phyloP scores from a whole-genome alignment of 2,888 invertebrate genomes.

The Cryptophagus acutangulus region DNA sequence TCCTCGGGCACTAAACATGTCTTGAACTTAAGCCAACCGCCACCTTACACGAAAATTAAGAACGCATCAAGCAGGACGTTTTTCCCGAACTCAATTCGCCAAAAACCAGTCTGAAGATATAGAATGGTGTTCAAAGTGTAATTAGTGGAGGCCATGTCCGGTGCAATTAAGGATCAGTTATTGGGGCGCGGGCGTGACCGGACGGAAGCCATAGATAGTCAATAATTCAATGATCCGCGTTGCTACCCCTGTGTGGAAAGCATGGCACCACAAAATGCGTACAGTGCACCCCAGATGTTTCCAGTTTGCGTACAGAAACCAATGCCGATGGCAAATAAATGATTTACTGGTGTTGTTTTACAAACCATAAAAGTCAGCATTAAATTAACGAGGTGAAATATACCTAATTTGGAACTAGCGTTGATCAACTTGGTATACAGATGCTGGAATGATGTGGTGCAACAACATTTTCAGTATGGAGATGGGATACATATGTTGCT shows the following conservation, averaged over 20 bases:
- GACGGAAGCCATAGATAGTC: slow-evolving; percentile 47
- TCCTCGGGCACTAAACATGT: slow-evolving; percentile 47
- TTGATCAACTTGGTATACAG: no score
- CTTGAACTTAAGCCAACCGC: slow-evolving; percentile 44
- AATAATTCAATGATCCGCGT: slow-evolving; percentile 42
- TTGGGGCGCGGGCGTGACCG: slow-evolving; percentile 43
- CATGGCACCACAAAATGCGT: slow-evolving; percentile 36
- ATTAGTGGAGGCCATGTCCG: no score
- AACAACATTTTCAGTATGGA: slow-evolving; percentile 13
- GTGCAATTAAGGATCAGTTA: slow-evolving; percentile 31
- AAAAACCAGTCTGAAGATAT: no score
- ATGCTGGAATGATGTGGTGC: slow-evolving; percentile 26
- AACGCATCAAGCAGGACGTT: slow-evolving; percentile 27
- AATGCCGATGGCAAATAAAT: slow-evolving; percentile 32
- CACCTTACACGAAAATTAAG: slow-evolving; percentile 42
- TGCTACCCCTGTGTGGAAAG: slow-evolving; percentile 26
- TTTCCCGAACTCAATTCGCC: no score
- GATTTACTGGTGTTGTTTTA: slow-evolving; percentile 36
- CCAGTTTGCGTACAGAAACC: slow-evolving; percentile 30
- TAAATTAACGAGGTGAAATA: slow-evolving; percentile 31
- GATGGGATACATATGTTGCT: slow-evolving; percentile 22
- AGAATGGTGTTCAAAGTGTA: no score
- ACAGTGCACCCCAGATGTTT: slow-evolving; percentile 38
- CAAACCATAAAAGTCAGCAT: slow-evolving; percentile 35
- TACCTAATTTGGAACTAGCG: slow-evolving; percentile 27